Conservation (phyloP, 1,140 invertebrate genomes). For the Bilobella aurantiaca region DNA sequence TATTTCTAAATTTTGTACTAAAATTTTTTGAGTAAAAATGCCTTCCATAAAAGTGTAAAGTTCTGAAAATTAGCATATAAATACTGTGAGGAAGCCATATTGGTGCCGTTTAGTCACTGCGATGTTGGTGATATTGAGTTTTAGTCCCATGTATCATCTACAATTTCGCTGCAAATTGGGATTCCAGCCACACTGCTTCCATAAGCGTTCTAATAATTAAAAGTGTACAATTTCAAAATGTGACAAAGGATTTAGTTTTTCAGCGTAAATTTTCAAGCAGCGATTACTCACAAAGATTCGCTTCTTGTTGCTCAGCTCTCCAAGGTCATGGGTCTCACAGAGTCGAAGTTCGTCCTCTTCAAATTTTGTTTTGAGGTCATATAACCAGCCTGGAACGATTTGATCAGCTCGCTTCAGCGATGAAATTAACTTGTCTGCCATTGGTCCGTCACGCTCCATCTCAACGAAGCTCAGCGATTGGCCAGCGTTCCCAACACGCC, state of each 20-base stretch:
- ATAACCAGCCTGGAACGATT: not conserved
- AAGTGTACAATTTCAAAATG: not conserved
- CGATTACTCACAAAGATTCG: not conserved
- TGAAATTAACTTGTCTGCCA: not conserved
- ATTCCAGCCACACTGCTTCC: not conserved
- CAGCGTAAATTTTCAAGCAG: not conserved
- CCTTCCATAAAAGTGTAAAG: no score
- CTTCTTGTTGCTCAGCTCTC: not conserved
- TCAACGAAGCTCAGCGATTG: slow-evolving; percentile 80
- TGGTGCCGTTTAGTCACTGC: no score
- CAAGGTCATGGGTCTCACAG: not conserved
- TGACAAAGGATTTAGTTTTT: not conserved
- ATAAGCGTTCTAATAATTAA: not conserved
- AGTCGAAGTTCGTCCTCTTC: not conserved
- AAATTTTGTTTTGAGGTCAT: not conserved
- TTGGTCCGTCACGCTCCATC: not conserved
- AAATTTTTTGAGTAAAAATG: no score
- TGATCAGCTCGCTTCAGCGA: not conserved
- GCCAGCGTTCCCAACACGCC: slow-evolving; percentile 81
- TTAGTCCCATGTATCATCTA: not conserved
- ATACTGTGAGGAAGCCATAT: no score
- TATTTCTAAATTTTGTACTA: no score
- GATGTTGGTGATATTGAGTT: no score
- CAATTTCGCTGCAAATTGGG: not conserved
- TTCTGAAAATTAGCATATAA: no score